Percentiles rank a stretch among this genome's conserved stretches.
These are phyloP conservation scores for Trichogramma pretiosum DNA, from an alignment of 1,140 invertebrate genomes.

Conservation along the genomic window DNA sequence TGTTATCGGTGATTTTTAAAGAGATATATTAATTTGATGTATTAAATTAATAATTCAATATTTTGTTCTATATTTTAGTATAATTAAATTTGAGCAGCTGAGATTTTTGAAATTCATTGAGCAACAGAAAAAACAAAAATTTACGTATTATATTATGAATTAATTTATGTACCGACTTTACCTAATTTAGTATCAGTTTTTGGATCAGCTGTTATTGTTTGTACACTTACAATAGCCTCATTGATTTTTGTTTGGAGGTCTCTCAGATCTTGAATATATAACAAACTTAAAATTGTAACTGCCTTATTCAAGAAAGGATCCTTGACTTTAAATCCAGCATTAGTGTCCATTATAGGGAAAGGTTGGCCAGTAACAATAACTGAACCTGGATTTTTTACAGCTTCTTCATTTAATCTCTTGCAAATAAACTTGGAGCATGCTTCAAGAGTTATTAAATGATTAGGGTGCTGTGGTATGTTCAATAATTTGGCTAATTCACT, in stretches of 20 bases:
- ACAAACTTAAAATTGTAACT: conserved; percentile 70
- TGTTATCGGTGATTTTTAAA: background rate
- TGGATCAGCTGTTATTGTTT: conserved; percentile 89
- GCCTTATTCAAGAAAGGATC: conserved; percentile 69
- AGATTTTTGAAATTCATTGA: too few relatives aligned
- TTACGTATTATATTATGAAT: background rate
- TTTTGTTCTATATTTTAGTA: too few relatives aligned
- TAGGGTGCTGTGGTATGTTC: conserved; percentile 69
- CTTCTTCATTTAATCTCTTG: conserved; percentile 56
- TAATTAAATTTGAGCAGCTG: too few relatives aligned
- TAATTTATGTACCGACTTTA: conserved; percentile 70
- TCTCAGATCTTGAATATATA: conserved; percentile 86
- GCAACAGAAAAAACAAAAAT: background rate
- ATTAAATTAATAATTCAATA: too few relatives aligned
- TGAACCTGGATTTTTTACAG: conserved; percentile 56
- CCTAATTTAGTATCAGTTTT: conserved; percentile 92
- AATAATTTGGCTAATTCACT: conserved; percentile 67
- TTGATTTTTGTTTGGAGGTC: conserved; percentile 92
- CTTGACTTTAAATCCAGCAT: conserved; percentile 59
- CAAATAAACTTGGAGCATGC: conserved; percentile 63
- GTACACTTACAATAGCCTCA: conserved; percentile 84
- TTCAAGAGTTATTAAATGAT: conserved; percentile 69
- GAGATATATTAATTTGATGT: too few relatives aligned
- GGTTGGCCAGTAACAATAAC: conserved; percentile 52
- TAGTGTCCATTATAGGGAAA: conserved; percentile 57